These are phyloP conservation scores for Patiria pectinifera DNA, from an alignment of 53 echinoderm and acorn worm species.

Conservation along the genomic window DNA sequence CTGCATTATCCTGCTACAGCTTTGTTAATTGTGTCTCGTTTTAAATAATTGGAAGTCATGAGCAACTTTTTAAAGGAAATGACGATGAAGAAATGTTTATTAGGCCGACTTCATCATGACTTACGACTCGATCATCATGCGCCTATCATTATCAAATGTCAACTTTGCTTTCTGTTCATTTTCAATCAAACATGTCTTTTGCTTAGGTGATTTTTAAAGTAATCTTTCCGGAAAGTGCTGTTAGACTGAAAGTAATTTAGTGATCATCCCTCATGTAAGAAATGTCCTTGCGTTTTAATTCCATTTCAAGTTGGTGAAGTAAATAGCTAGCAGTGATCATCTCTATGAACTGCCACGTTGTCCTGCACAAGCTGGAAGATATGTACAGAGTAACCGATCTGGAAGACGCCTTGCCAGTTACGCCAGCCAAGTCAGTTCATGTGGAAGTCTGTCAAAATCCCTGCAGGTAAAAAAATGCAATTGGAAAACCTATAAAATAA, in stretches of 20 bases:
- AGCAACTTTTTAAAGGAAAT: too few relatives aligned
- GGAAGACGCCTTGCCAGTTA: conserved; percentile 59
- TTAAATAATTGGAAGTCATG: too few relatives aligned
- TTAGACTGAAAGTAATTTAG: too few relatives aligned
- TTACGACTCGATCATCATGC: too few relatives aligned
- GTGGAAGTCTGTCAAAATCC: conserved; percentile 78
- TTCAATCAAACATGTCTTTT: background rate
- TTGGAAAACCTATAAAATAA: background rate
- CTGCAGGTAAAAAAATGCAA: conserved; percentile 58
- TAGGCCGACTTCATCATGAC: too few relatives aligned
- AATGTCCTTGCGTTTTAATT: too few relatives aligned
- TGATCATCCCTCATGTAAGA: too few relatives aligned
- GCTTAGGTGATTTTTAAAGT: background rate
- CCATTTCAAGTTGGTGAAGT: background rate
- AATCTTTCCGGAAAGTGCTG: background rate
- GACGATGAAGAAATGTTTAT: too few relatives aligned
- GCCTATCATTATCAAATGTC: too few relatives aligned
- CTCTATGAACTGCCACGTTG: conserved; percentile 35
- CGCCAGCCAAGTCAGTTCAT: conserved; percentile 65
- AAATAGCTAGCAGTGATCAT: background rate
- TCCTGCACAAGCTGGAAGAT: conserved; percentile 41
- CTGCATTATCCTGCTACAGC: too few relatives aligned
- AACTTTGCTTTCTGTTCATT: too few relatives aligned
- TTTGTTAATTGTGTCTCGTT: too few relatives aligned
- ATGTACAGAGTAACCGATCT: conserved; percentile 69